Evolutionary conservation across 2,797 vertebrate genomes (phyloP), one percentile per base, ranked within the genome.

Genomic region (Limnodromus scolopaceus): DNA sequence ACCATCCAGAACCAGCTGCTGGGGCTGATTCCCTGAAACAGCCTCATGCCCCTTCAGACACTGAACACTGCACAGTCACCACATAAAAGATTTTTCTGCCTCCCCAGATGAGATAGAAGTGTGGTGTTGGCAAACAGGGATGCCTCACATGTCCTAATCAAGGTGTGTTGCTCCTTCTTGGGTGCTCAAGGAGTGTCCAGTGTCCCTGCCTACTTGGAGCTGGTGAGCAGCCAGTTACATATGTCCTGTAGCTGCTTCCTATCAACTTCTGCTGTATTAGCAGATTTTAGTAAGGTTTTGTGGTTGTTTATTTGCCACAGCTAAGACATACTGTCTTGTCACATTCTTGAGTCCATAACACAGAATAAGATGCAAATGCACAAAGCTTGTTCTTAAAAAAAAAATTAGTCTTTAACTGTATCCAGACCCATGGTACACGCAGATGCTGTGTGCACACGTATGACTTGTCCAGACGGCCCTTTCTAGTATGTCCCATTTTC

Each of bases 401-500:
- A 46, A 46, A 83, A 51, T 81, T 43, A 64, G 13, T 51, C 43
- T 85, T 85, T 81, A 94, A 86, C 30, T 5, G n/a, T 77, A 72
- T 77, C 46, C 81, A 89, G 91, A 75, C 38, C 22, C 30, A 61
- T 76, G 22, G 32, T 85, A 82, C 11, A 3, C 53, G 75, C 82
- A 91, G 69, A 86, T 88, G 49, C 60, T 54, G 30, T 27, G 22
- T 85, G 41, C 38, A 36, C 38, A 9, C 5, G 1, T 61, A 34
- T 5, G 15, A 53, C 68, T 87, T 92, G 70, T 85, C 57, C 71
- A 89, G 71, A 89, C 36, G 15, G 57, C 71, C 54, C 68, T 89
- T 96, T 93, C 70, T 89, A 64, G 9, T 53, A 18, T 19, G 41
- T 92, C 78, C 78, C 61, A 9, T 88, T 94, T 94, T 91, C 66